Evolutionary conservation across 2,113 vertebrate genomes (phyloP).

Genomic region (Oxyruncus cristatus): DNA sequence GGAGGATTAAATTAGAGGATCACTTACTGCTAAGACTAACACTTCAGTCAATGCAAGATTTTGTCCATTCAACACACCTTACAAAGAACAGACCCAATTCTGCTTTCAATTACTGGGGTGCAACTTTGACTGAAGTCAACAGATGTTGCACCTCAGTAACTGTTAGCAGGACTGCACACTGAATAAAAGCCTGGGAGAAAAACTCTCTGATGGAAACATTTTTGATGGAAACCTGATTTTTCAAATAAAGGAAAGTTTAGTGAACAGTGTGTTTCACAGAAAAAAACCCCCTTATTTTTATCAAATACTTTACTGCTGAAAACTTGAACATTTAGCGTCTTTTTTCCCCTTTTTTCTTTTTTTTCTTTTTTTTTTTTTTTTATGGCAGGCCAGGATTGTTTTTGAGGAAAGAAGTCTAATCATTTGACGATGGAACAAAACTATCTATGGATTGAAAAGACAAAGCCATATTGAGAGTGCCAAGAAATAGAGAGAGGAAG

Average conservation of each 20-base stretch:
- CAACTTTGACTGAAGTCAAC: conserved; percentile 54
- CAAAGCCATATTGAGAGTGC: not conserved
- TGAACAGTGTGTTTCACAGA: not conserved
- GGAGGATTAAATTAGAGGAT: conserved; percentile 51
- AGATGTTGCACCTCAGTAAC: conserved; percentile 57
- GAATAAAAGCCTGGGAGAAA: conserved; percentile 20
- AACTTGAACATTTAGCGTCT: not conserved
- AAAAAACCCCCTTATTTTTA: not conserved
- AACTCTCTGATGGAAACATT: not conserved
- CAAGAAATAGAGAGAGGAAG: not conserved
- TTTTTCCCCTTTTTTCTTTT: not conserved
- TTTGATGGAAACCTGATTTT: conserved; percentile 29
- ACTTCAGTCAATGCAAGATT: conserved; percentile 19
- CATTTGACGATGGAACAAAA: not conserved
- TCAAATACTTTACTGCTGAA: not conserved
- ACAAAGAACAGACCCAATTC: conserved; percentile 41
- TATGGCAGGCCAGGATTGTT: not conserved
- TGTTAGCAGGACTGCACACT: not conserved
- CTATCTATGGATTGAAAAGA: not conserved
- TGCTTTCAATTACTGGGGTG: conserved; percentile 66
- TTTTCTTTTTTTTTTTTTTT: not conserved
- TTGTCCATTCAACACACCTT: conserved; percentile 33
- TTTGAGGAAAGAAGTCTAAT: not conserved
- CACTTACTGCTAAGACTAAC: conserved; percentile 35
- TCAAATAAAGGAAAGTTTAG: not conserved